Conservation (phyloP, 2,888 invertebrate species). For the Xestoiulus laeticollis region DNA sequence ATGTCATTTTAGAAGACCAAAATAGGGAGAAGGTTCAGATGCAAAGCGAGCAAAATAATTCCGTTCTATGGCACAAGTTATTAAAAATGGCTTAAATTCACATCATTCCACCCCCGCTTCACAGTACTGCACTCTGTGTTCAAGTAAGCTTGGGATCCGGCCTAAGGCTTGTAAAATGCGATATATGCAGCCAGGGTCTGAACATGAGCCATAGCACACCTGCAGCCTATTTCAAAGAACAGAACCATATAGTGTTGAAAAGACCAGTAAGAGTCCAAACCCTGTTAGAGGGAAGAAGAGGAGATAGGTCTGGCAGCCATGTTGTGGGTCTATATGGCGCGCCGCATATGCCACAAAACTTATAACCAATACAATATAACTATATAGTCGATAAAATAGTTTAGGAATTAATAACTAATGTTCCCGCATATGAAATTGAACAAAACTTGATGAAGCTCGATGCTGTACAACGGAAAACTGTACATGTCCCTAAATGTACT, state of each 20-base stretch:
- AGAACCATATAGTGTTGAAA: neutral
- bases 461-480: neutral
- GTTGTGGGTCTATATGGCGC: neutral
- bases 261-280: constrained; percentile 37
- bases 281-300: constrained; percentile 19
- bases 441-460: neutral
- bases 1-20: neutral
- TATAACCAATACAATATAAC: neutral
- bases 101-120: neutral
- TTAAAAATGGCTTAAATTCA: neutral
- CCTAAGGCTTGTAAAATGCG: neutral
- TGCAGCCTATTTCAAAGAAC: constrained; percentile 25
- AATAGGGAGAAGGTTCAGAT: neutral
- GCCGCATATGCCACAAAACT: neutral
- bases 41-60: neutral
- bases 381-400: neutral
- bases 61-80: neutral
- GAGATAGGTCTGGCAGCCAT: neutral
- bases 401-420: neutral
- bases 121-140: neutral
- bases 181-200: neutral
- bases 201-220: constrained; percentile 14
- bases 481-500: neutral
- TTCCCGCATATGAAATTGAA: neutral
- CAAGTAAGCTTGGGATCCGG: neutral